Evolutionary conservation across 2,113 vertebrate species (phyloP).

Genomic region (Dolichallabes microphthalmus): DNA sequence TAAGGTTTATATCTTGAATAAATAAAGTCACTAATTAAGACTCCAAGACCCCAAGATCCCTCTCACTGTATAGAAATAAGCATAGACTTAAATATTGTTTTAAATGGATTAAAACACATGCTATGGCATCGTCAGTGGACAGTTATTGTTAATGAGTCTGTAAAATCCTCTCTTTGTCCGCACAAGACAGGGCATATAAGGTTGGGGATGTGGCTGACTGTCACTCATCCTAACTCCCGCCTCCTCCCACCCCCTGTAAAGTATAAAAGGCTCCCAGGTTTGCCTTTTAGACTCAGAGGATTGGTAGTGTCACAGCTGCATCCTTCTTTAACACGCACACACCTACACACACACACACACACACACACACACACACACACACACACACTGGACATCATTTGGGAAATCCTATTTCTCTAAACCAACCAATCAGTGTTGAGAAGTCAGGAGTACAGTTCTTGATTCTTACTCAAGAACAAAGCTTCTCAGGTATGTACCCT

Average conservation of each 20-base stretch:
- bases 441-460: slow-evolving; percentile 32
- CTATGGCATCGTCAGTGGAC: slow-evolving; percentile 14
- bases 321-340: slow-evolving; percentile 38
- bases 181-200: slow-evolving; percentile 48
- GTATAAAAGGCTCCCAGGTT: slow-evolving; percentile 68
- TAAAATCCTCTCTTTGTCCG: slow-evolving; percentile 44
- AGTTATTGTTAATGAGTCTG: slow-evolving; percentile 37
- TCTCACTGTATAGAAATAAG: slow-evolving; percentile 28
- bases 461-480: slow-evolving; percentile 27
- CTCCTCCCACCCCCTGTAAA: slow-evolving; percentile 56
- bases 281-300: slow-evolving; percentile 65
- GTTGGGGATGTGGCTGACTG: slow-evolving; percentile 53
- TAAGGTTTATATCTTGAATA: slow-evolving; percentile 27
- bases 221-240: slow-evolving; percentile 61
- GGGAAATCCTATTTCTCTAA: slow-evolving; percentile 28
- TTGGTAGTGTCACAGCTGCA: slow-evolving; percentile 65
- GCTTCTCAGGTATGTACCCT: slow-evolving; percentile 47
- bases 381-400: slow-evolving; percentile 32
- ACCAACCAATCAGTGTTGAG: slow-evolving; percentile 38
- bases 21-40: slow-evolving; percentile 15
- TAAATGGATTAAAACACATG: slow-evolving; percentile 30
- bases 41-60: slow-evolving; percentile 3
- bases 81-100: slow-evolving; percentile 25
- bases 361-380: slow-evolving; percentile 35
- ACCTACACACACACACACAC: slow-evolving; percentile 38